Evolutionary conservation across 1,140 invertebrate species (phyloP), one percentile per base, ranked within the genome.

Genomic region (Ostrea edulis): DNA sequence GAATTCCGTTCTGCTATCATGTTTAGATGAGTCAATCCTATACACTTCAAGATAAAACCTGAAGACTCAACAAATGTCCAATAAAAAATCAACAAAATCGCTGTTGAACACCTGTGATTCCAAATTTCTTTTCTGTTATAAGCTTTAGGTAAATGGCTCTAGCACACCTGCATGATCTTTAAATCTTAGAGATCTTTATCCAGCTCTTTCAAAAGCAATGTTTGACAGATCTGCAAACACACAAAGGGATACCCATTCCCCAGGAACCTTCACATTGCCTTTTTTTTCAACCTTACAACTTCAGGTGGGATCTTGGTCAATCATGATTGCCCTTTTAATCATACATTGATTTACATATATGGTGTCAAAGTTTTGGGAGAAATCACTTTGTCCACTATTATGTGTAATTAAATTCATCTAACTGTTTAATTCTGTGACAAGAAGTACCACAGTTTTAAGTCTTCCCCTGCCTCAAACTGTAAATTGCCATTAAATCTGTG

Each of bases 1-100:
- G 68, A 77, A 77, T 77, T 77, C 68, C 68, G 35, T 77, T 77
- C 68, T 77, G 68, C 68, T 77, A 77, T 77, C 68, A 77, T 77
- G 68, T 77, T 77, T 77, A 77, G 68, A 77, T 77, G 68, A 77
- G 68, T 77, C 68, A 77, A 77, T 77, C 68, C 25, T 44, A 22
- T 77, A 14, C 68, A 77, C 68, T 77, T 17, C 25, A 77, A 77
- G 68, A 77, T 77, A 11, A 77, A 77, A 77, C 68, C 68, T 35
- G 68, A 77, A 77, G 68, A 77, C 68, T 77, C 68, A 25, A 77
- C 68, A 77, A 77, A 77, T 29, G 68, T 77, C 68, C 68, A 29
- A 77, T 77, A 77, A 77, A 77, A 77, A 77, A 29, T 35, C 22
- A 77, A 25, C 22, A 77, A 77, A 77, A 29, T 35, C 68, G 9